Evolutionary conservation across 2,797 vertebrate genomes (phyloP).

Genomic region (Harpagifer antarcticus): DNA sequence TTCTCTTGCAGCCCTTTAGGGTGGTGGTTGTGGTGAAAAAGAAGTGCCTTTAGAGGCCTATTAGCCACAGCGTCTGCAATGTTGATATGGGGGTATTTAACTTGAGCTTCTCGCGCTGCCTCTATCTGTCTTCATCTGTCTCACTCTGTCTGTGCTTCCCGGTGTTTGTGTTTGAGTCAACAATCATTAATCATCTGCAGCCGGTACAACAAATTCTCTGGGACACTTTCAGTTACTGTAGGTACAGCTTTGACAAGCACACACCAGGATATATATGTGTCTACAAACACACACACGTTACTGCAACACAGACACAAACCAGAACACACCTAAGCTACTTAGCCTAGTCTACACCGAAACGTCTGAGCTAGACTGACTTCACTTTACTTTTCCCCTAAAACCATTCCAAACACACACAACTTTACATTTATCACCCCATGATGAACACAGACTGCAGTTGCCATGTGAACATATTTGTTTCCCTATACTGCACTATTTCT

Average conservation of each 20-base stretch:
- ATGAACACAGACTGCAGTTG: not conserved
- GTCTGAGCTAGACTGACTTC: not conserved
- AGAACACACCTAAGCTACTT: not conserved
- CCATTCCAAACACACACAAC: not conserved
- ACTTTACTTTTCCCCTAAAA: not conserved
- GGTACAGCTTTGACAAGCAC: conserved; percentile 43
- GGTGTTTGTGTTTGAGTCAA: conserved; percentile 77
- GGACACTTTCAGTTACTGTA: conserved; percentile 66
- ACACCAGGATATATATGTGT: conserved; percentile 2
- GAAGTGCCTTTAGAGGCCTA: conserved; percentile 68
- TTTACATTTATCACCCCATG: conserved; percentile 7
- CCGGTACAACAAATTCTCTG: conserved; percentile 55
- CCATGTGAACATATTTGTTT: not conserved
- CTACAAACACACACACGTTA: not conserved
- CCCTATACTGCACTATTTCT: not conserved
- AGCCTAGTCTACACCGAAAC: not conserved
- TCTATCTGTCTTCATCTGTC: conserved; percentile 76
- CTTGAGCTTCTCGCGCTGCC: conserved; percentile 71
- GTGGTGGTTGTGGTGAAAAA: conserved; percentile 62
- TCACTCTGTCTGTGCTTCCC: conserved; percentile 69
- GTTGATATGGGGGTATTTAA: conserved; percentile 75
- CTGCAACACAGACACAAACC: not conserved
- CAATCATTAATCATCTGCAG: conserved; percentile 74
- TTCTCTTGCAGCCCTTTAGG: conserved; percentile 44
- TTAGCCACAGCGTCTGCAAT: conserved; percentile 69